Conservation (phyloP, 1,140 invertebrate species). For the Homalodisca vitripennis region DNA sequence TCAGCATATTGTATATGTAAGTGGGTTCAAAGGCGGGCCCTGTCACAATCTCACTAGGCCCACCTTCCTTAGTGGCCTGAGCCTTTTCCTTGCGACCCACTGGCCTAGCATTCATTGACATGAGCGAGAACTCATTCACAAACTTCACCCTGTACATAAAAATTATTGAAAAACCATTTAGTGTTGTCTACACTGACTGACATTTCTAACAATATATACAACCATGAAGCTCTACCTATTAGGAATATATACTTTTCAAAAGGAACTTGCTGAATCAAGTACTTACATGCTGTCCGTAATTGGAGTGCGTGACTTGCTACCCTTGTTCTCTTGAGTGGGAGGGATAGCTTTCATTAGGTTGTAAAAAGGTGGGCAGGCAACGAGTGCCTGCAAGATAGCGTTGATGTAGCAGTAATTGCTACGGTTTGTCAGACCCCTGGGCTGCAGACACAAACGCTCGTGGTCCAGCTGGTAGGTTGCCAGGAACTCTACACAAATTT, state of each 20-base stretch:
- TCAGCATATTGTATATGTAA: conserved; percentile 79
- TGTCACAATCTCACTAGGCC: conserved; percentile 39
- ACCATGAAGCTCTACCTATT: too few relatives aligned
- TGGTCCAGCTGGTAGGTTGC: conserved; percentile 70
- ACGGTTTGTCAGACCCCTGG: conserved; percentile 84
- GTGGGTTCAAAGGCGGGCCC: conserved; percentile 78
- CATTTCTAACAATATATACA: too few relatives aligned
- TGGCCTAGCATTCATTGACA: conserved; percentile 34
- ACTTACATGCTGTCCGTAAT: conserved; percentile 91
- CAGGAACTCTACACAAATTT: conserved; percentile 72
- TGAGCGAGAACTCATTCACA: conserved; percentile 45
- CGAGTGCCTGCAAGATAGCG: conserved; percentile 83
- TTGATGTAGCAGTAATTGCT: conserved; percentile 97
- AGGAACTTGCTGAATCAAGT: conserved; percentile 22
- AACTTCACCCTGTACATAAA: conserved; percentile 56
- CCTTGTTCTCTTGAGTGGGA: conserved; percentile 3
- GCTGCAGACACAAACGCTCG: conserved; percentile 69
- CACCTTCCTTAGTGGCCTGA: conserved; percentile 31
- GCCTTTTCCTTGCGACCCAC: conserved; percentile 37
- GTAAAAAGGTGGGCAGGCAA: conserved; percentile 92
- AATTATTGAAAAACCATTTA: too few relatives aligned
- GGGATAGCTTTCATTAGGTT: conserved; percentile 76
- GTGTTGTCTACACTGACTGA: too few relatives aligned
- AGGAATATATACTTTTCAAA: too few relatives aligned
- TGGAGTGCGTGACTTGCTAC: conserved; percentile 68